phyloP scores from a whole-genome alignment of 2,888 invertebrate species.

The Noctua comes region DNA sequence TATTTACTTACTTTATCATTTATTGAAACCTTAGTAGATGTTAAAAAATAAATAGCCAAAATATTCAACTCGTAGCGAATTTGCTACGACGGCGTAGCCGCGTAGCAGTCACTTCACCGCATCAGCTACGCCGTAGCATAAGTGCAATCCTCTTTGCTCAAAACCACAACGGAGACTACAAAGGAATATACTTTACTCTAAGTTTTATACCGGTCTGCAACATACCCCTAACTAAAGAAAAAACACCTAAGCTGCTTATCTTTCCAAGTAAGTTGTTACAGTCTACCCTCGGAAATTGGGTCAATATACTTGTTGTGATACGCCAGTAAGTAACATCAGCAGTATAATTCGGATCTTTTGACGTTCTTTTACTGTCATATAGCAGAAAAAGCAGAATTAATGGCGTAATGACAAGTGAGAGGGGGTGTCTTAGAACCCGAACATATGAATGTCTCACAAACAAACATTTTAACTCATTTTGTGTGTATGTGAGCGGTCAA shows the following conservation, averaged over 20 bases:
- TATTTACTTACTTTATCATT: not conserved
- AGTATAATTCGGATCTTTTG: constrained; percentile 7
- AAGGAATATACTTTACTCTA: constrained; percentile 46
- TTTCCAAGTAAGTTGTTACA: constrained; percentile 44
- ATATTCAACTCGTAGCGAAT: constrained; percentile 2
- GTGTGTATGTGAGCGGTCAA: not conserved
- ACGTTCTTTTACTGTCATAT: not conserved
- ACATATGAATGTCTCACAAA: not conserved
- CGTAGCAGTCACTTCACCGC: constrained; percentile 21
- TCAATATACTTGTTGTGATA: constrained; percentile 44
- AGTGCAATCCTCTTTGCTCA: constrained; percentile 46
- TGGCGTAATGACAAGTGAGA: not conserved
- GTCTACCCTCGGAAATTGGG: constrained; percentile 54
- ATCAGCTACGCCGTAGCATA: constrained; percentile 45
- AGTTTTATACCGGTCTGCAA: constrained; percentile 22
- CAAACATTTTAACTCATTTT: not conserved
- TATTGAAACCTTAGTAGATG: not conserved
- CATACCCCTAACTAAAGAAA: constrained; percentile 17
- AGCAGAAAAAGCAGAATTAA: not conserved
- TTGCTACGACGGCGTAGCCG: constrained; percentile 23
- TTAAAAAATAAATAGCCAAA: not conserved
- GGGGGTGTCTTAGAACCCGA: not conserved
- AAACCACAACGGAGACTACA: constrained; percentile 44
- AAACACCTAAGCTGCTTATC: constrained; percentile 52
- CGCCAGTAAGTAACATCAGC: constrained; percentile 6